Evolutionary conservation across 1,140 invertebrate genomes (phyloP).

Genomic region (Drosophila athabasca): DNA sequence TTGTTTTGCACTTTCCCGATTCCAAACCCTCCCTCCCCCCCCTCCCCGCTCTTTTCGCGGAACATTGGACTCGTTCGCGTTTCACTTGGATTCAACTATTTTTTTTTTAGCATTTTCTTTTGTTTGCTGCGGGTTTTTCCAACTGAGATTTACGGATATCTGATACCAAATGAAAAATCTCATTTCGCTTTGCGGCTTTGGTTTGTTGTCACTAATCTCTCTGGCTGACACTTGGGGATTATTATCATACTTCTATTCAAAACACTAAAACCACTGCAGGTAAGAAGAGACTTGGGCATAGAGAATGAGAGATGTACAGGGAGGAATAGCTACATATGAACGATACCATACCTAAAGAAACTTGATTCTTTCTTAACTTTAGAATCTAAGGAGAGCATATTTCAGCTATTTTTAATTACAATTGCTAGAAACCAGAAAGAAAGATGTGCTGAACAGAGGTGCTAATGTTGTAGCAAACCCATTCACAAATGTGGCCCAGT

Average conservation of each 20-base stretch:
- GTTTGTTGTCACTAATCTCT: constrained; percentile 68
- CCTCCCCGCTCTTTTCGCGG: constrained; percentile 25
- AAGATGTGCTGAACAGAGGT: too few relatives aligned
- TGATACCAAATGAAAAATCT: constrained; percentile 68
- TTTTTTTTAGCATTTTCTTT: constrained; percentile 35
- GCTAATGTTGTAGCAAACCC: too few relatives aligned
- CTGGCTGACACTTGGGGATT: constrained; percentile 66
- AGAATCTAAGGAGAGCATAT: too few relatives aligned
- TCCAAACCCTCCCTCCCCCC: constrained; percentile 4
- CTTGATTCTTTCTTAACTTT: too few relatives aligned
- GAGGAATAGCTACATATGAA: too few relatives aligned
- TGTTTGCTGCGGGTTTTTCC: constrained; percentile 32
- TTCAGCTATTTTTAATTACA: too few relatives aligned
- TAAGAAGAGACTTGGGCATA: too few relatives aligned
- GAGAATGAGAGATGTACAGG: too few relatives aligned
- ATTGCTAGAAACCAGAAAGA: too few relatives aligned
- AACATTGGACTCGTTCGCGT: constrained; percentile 57
- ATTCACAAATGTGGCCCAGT: too few relatives aligned
- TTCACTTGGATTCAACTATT: constrained; percentile 30
- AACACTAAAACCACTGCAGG: too few relatives aligned
- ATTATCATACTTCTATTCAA: constrained; percentile 60
- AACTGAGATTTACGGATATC: constrained; percentile 51
- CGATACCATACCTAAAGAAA: too few relatives aligned
- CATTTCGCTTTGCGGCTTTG: constrained; percentile 67
- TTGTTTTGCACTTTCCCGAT: constrained; percentile 22